A percentile compares a stretch with the other conserved stretches of the same genome.
phyloP scores from a whole-genome alignment of 23 tunicate species.

The Clavelina lepadiformis region DNA sequence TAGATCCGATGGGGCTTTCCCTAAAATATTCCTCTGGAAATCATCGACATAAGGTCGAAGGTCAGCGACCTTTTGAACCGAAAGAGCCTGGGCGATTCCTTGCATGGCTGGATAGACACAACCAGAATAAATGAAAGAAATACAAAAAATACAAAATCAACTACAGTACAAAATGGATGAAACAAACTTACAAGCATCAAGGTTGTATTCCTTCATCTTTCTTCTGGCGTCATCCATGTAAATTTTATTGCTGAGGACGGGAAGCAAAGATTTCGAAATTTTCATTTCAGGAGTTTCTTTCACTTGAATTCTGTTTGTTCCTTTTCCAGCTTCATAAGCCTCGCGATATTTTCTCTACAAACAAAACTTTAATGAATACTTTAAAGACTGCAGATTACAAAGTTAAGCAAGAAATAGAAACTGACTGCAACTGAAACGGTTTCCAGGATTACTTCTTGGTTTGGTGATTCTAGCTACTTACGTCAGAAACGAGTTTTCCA shows the following conservation, averaged over 20 bases:
- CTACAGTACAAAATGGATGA: background rate
- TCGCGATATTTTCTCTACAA: conserved; percentile 45
- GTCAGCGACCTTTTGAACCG: conserved; percentile 47
- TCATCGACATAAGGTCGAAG: conserved; percentile 47
- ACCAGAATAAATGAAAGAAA: background rate
- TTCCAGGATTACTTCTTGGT: no score
- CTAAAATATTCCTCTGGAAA: conserved; percentile 51
- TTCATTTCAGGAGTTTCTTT: conserved; percentile 62
- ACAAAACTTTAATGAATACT: no score
- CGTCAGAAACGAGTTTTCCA: conserved; percentile 8
- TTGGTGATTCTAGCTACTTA: no score
- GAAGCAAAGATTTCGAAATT: conserved; percentile 48
- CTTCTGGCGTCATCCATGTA: conserved; percentile 37
- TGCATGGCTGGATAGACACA: conserved; percentile 44
- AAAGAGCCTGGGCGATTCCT: conserved; percentile 73
- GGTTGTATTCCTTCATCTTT: conserved; percentile 30
- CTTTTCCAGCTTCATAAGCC: conserved; percentile 44
- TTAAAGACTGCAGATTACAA: no score
- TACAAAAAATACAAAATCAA: background rate
- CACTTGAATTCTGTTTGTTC: conserved; percentile 29
- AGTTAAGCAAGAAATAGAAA: no score
- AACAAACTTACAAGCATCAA: conserved; percentile 49
- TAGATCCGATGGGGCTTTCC: conserved; percentile 62
- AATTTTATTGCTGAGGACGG: conserved; percentile 53
- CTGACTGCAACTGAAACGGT: no score